Conservation (phyloP, 2,888 invertebrate species). For the Cancer borealis region DNA sequence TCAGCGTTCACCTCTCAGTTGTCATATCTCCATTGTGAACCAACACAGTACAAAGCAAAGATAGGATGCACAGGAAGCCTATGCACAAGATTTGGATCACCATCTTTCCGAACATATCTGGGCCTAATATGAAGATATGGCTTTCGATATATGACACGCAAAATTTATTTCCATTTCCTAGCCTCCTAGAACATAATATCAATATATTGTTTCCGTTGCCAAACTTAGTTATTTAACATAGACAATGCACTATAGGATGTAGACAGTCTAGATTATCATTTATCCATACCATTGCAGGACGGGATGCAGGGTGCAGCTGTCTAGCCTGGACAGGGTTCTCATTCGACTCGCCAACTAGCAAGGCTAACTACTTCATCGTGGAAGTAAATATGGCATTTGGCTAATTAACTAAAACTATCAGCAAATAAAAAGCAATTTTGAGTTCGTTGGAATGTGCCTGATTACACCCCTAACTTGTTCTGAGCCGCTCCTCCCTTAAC, state of each 20-base stretch:
- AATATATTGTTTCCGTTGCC: no score
- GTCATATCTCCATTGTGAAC: not conserved
- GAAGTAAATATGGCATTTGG: not conserved
- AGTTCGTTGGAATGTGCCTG: not conserved
- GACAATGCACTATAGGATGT: not conserved
- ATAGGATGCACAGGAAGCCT: no score
- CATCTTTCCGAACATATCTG: no score
- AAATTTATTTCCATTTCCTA: no score
- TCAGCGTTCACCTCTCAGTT: not conserved
- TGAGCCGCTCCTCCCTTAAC: not conserved
- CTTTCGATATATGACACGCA: no score
- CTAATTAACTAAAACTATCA: not conserved
- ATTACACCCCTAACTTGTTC: slow-evolving; percentile 3
- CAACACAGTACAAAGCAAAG: not conserved
- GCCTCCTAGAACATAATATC: no score
- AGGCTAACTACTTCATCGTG: slow-evolving; percentile 1
- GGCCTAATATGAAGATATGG: no score
- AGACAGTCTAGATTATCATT: not conserved
- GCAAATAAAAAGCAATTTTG: not conserved
- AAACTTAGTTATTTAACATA: no score
- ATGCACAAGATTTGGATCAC: no score
- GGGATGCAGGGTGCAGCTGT: not conserved
- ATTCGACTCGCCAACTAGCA: not conserved
- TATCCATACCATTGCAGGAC: not conserved
- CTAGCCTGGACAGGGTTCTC: not conserved